Percentiles rank a stretch among this genome's conserved stretches.
These are phyloP conservation scores for Sinocyclocheilus rhinocerous DNA, from an alignment of 2,113 vertebrate genomes.

Conservation along the genomic window DNA sequence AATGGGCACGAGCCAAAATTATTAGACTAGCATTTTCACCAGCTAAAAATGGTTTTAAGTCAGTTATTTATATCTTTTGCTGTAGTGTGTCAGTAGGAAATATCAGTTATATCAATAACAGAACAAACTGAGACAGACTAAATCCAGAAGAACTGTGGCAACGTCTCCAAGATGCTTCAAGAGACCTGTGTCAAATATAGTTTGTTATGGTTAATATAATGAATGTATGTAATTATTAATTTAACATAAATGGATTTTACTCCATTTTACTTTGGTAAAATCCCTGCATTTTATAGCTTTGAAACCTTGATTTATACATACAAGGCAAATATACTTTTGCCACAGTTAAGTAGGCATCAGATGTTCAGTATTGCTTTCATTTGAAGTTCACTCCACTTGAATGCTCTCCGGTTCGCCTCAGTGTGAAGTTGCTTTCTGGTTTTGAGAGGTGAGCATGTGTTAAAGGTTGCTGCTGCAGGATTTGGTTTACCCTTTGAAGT, in stretches of 20 bases:
- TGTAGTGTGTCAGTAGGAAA: too few species aligned
- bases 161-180: too few species aligned
- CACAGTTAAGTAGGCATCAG: background rate
- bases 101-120: too few species aligned
- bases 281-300: background rate
- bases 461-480: constrained; percentile 32
- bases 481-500: constrained; percentile 69
- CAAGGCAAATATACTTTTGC: background rate
- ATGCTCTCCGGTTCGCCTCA: background rate
- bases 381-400: background rate
- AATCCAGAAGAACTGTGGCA: too few species aligned
- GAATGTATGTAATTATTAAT: background rate
- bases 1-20: too few species aligned
- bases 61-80: too few species aligned
- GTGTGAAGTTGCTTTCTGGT: background rate
- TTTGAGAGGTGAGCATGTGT: constrained; percentile 29
- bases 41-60: too few species aligned
- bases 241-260: background rate
- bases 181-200: background rate
- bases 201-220: background rate
- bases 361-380: background rate
- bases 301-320: background rate
- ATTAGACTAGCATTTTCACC: too few species aligned
- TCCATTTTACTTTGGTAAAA: background rate
- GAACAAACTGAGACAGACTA: too few species aligned